phyloP scores from a whole-genome alignment of 1,140 invertebrate species.

The Cyclargus thomasi region DNA sequence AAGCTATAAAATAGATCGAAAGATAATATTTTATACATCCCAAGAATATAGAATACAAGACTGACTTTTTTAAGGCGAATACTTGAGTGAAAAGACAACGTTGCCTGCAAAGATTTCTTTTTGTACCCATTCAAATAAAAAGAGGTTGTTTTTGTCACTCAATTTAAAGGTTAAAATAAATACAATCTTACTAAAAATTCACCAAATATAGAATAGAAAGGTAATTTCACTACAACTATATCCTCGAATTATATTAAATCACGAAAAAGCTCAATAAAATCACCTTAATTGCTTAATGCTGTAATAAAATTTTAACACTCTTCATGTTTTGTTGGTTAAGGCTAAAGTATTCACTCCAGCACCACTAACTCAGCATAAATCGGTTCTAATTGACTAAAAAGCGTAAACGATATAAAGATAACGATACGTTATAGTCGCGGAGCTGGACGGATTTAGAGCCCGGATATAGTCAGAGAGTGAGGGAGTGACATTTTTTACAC shows the following conservation, averaged over 20 bases:
- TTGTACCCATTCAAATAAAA: no score
- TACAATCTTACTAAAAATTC: no score
- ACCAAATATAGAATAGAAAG: no score
- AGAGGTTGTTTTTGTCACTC: no score
- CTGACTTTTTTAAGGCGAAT: no score
- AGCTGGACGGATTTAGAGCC: constrained; percentile 52
- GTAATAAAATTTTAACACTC: not conserved
- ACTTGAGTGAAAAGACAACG: no score
- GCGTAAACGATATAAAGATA: constrained; percentile 11
- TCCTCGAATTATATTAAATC: not conserved
- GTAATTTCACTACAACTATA: not conserved
- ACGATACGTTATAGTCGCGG: constrained; percentile 23
- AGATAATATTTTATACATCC: no score
- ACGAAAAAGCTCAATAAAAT: not conserved
- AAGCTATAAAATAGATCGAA: no score
- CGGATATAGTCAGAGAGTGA: constrained; percentile 46
- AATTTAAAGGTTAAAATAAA: no score
- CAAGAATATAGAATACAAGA: no score
- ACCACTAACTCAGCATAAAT: not conserved
- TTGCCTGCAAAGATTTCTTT: no score
- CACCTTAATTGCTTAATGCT: not conserved
- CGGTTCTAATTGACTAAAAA: constrained; percentile 11
- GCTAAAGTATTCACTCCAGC: not conserved
- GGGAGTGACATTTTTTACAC: constrained; percentile 46
- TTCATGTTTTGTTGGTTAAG: not conserved